Base-by-base conservation (phyloP, 2,797 vertebrate genomes). In the Perodicticus potto region DNA sequence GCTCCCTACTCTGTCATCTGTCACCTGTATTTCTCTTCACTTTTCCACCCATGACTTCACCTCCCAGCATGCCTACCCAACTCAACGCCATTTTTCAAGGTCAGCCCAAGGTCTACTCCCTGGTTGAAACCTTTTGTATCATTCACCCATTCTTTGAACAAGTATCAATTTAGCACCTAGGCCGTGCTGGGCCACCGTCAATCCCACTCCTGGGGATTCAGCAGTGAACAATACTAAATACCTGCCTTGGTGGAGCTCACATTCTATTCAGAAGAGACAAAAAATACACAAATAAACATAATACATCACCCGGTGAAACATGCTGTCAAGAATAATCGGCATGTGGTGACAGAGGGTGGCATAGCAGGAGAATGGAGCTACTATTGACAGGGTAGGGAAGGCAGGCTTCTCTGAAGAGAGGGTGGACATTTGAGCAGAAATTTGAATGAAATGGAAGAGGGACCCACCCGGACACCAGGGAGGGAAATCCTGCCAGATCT, bases 261-360 rank as follows among this genome's bases (percentile, higher is more conserved):
- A 14, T 73, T 84, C 17, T 63, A 29, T 7, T 8, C 61, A 37
- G 25, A 93, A 12, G 61, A 88, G 29, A 69, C 32, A 59, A 22
- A 73, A 95, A 73, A 67, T 11, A 77, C 72, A n/a, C 34, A 93
- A 63, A 73, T 49, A 45, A 16, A 29, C 32, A 22, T 32, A 22
- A 6, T 72, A 16, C 1, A 3, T 40, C 27, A 61, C 89, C 23
- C 3, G 20, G 9, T 29, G 13, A 22, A 9, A n/a, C 13, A 23
- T 13, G 9, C 32, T 32, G 1, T 13, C 27, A 53, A 81, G n/a
- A 77, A 40, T 22, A 45, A 45, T 45, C 3, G 29, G 9, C 3
- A 1, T 77, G 0, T 49, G n/a, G 12, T 17, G 32, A 22, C 3
- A 49, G 27, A 20, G 17, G 27, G 29, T 2, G 13, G 20, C 0